Base-by-base conservation (phyloP, 2,797 vertebrate genomes). In the Ctenopoma kingsleyae region DNA sequence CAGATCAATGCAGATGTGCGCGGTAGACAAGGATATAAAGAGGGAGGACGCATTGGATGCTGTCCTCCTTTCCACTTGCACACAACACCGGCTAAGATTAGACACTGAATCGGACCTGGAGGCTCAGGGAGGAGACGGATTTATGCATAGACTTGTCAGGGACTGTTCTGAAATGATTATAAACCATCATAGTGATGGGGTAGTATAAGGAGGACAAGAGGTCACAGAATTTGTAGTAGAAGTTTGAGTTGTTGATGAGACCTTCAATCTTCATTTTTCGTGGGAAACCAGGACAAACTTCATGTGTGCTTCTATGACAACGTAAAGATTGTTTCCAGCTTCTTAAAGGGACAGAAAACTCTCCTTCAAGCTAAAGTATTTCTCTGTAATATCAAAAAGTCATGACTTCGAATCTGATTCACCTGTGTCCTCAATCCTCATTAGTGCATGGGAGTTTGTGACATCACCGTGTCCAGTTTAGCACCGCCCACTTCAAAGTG, bases 1-100 rank as follows among this genome's bases (percentile, higher is more conserved):
- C 49, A 51, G 85, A 88, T 84, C 88, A 79, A 90, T 87, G 84
- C 82, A 83, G 82, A 89, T 86, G 86, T 86, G 82, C 79, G 84
- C 55, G 43, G 74, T 58, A 66, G 79, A 87, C 81, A 85, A 82
- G 55, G 78, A 85, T 85, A 77, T 82, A 60, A 77, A 83, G 71
- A 71, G 69, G 48, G 59, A 78, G 81, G 80, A 81, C 22, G 48
- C 77, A 41, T 64, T 54, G 80, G 71, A 73, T 46, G 56, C 66
- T 83, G 82, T 78, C 81, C 86, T 88, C 81, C 71, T 87, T 85
- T 86, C 71, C 77, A 80, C 77, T 72, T 38, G 55, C 71, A 67
- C 82, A 83, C 80, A 82, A 85, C 78, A 71, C 65, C 6, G 5
- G 71, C 83, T 83, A 80, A 83, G 83, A 89, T 85, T 81, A 86